phyloP scores from a whole-genome alignment of 1,140 invertebrate species.

The Pseudomyrmex sp. region DNA sequence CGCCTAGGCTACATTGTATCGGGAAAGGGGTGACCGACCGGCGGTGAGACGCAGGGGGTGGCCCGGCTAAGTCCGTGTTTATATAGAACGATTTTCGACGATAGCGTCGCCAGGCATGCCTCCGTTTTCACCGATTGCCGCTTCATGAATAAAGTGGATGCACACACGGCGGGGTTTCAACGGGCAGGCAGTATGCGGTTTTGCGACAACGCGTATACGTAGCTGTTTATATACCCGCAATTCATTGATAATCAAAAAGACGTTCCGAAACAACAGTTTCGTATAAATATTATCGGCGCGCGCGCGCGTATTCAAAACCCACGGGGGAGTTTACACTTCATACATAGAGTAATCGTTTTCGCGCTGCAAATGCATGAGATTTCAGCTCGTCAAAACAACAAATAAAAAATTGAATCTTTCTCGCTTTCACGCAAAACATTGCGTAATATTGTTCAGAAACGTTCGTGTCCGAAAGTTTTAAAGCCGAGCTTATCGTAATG shows the following conservation, averaged over 20 bases:
- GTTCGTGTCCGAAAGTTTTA: conserved; percentile 57
- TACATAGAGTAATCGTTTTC: neutral
- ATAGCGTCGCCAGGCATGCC: conserved; percentile 67
- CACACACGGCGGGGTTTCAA: neutral
- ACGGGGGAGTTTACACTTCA: neutral
- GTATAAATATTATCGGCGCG: too few relatives aligned
- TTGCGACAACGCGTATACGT: conserved; percentile 37
- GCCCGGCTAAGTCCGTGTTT: conserved; percentile 70
- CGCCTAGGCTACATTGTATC: conserved; percentile 75
- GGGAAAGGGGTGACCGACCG: conserved; percentile 69
- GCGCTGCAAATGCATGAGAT: neutral
- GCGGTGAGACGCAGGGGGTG: neutral
- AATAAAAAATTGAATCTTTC: conserved; percentile 42
- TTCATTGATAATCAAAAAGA: conserved; percentile 30
- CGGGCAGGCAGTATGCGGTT: conserved; percentile 23
- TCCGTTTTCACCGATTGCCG: conserved; percentile 67
- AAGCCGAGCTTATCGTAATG: conserved; percentile 67
- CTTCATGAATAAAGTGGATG: conserved; percentile 50
- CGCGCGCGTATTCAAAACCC: too few relatives aligned
- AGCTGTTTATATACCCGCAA: conserved; percentile 15
- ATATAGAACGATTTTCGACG: conserved; percentile 74
- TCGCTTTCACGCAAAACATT: conserved; percentile 30
- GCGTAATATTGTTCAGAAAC: conserved; percentile 61
- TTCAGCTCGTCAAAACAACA: conserved; percentile 6
- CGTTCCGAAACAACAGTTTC: neutral